These are phyloP conservation scores for Limnephilus auricula DNA, from an alignment of 2,888 invertebrate species.

Conservation along the genomic window DNA sequence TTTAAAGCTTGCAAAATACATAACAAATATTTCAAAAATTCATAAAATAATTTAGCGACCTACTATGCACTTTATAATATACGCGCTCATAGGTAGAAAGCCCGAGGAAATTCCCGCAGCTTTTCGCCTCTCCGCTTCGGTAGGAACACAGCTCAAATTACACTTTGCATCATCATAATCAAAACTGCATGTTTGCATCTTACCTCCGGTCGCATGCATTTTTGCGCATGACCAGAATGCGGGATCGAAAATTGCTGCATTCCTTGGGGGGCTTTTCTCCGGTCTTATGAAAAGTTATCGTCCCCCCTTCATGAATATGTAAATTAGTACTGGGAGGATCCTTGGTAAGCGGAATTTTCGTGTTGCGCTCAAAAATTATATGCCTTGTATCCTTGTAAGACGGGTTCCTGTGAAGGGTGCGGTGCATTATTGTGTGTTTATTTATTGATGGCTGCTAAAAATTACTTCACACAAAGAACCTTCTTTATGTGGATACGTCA, in stretches of 20 bases:
- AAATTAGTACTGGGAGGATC: conserved; percentile 2
- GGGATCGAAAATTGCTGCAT: conserved; percentile 19
- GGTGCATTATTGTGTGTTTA: background rate
- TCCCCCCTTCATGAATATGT: conserved; percentile 48
- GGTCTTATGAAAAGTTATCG: conserved; percentile 50
- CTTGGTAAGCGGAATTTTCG: background rate
- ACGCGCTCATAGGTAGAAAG: background rate
- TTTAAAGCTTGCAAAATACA: too few species aligned
- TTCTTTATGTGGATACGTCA: too few species aligned
- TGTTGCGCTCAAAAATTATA: background rate
- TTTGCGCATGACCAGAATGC: conserved; percentile 52
- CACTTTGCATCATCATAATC: conserved; percentile 41
- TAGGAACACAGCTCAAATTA: conserved; percentile 19
- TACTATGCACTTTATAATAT: too few species aligned
- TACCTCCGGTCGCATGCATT: conserved; percentile 46
- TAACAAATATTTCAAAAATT: too few species aligned
- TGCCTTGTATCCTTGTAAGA: background rate
- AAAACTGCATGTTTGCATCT: conserved; percentile 52
- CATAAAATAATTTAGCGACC: too few species aligned
- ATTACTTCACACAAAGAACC: background rate
- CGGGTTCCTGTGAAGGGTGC: background rate
- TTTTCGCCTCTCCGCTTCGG: background rate
- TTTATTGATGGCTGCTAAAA: background rate
- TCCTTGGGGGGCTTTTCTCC: conserved; percentile 20
- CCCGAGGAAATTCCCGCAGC: background rate